Percentiles rank a stretch among this genome's conserved stretches.
Evolutionary conservation across 2,113 vertebrate genomes (phyloP).

Genomic region (Ranitomeya variabilis): DNA sequence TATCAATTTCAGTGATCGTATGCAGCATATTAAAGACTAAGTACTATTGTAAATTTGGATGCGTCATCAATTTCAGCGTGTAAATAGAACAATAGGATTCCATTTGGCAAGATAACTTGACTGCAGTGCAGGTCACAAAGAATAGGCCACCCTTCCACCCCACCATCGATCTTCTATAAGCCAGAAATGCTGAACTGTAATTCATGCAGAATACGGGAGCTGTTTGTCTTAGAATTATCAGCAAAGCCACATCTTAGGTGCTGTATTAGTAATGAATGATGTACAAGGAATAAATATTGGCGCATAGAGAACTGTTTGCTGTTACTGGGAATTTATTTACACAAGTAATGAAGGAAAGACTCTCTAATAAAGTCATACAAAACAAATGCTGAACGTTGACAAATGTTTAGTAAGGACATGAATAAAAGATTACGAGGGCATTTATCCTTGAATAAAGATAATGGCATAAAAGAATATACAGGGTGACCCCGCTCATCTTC

Average conservation of each 20-base stretch:
- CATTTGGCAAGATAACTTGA: conserved; percentile 13
- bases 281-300: conserved; percentile 29
- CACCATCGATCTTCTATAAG: not conserved
- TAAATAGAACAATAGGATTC: not conserved
- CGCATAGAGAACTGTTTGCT: conserved; percentile 1
- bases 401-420: not conserved
- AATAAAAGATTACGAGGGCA: not conserved
- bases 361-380: not conserved
- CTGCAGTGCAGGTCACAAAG: not conserved
- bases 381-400: not conserved
- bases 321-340: conserved; percentile 17
- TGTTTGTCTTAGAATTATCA: conserved; percentile 32
- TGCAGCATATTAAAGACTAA: not conserved
- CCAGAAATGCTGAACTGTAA: conserved; percentile 12
- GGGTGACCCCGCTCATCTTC: not conserved
- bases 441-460: not conserved
- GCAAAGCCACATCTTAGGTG: conserved; percentile 29
- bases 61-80: not conserved
- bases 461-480: not conserved
- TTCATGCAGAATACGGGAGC: conserved; percentile 19
- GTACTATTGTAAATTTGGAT: not conserved
- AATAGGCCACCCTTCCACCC: not conserved
- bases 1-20: not conserved
- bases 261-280: conserved; percentile 38
- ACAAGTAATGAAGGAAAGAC: conserved; percentile 1